phyloP scores from a whole-genome alignment of 1,140 invertebrate genomes.

The Parapsyche elsis region DNA sequence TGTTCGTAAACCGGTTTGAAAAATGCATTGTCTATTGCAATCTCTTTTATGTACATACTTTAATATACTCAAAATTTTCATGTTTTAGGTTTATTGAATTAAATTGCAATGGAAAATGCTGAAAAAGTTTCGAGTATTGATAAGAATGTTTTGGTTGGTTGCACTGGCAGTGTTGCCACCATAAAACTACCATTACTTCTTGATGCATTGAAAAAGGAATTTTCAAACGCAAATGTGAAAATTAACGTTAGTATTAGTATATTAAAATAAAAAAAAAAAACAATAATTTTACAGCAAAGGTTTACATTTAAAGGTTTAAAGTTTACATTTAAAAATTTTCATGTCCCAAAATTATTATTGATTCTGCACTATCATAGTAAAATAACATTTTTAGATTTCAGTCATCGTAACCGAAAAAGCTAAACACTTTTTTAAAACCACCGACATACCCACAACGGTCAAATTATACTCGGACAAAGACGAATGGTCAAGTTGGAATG shows the following conservation, averaged over 20 bases:
- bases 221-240: background rate
- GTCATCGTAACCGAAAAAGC: conserved; percentile 87
- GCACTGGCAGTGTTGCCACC: conserved; percentile 92
- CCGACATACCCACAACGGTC: conserved; percentile 70
- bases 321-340: too few species aligned
- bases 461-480: conserved; percentile 82
- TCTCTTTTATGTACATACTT: too few species aligned
- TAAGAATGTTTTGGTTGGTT: conserved; percentile 80
- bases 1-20: too few species aligned
- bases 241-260: conserved; percentile 7
- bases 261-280: too few species aligned
- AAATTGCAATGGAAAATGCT: background rate
- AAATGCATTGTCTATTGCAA: too few species aligned
- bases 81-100: background rate
- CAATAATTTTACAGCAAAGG: background rate
- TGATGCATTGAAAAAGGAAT: background rate
- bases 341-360: background rate
- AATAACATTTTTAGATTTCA: conserved; percentile 71
- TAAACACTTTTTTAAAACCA: conserved; percentile 84
- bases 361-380: background rate
- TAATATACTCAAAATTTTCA: background rate
- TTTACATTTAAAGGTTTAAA: too few species aligned
- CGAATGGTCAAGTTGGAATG: conserved; percentile 94
- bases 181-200: conserved; percentile 79
- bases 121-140: background rate